These are phyloP conservation scores for Rhopalosiphum nymphaeae DNA, from an alignment of 2,888 invertebrate genomes.

Conservation along the genomic window DNA sequence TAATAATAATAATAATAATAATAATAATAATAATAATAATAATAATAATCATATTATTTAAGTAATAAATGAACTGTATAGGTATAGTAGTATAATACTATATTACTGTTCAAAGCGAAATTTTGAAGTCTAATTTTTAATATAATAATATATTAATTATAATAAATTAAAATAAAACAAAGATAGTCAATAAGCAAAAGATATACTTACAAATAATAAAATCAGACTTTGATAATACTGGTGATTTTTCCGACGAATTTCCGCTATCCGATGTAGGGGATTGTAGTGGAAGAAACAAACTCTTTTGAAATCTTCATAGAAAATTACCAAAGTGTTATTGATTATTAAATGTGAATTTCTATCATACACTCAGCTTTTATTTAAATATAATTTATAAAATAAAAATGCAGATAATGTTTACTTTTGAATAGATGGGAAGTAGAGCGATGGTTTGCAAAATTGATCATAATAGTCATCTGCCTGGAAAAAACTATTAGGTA, in stretches of 20 bases:
- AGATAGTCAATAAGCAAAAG: background rate
- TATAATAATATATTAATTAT: slow-evolving; percentile 2
- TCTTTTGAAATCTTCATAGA: slow-evolving; percentile 68
- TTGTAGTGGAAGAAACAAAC: slow-evolving; percentile 78
- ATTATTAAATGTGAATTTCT: background rate
- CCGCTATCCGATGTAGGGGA: slow-evolving; percentile 71
- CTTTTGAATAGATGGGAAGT: slow-evolving; percentile 40
- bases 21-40: slow-evolving; percentile 19
- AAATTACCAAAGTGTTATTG: background rate
- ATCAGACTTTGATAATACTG: slow-evolving; percentile 38
- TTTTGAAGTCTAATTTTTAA: slow-evolving; percentile 35
- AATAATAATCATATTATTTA: background rate
- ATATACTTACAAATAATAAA: slow-evolving; percentile 57
- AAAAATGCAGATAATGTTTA: background rate
- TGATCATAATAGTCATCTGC: slow-evolving; percentile 69
- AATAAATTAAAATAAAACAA: background rate
- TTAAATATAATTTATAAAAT: background rate
- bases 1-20: background rate
- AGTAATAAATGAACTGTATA: background rate
- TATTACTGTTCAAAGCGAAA: slow-evolving; percentile 31
- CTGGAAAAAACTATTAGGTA: slow-evolving; percentile 23
- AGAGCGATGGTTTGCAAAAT: slow-evolving; percentile 23
- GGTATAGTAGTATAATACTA: background rate
- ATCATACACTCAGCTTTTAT: background rate
- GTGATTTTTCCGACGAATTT: slow-evolving; percentile 59